Evolutionary conservation across 1,140 invertebrate genomes (phyloP).

Genomic region (Anastatus disparis): DNA sequence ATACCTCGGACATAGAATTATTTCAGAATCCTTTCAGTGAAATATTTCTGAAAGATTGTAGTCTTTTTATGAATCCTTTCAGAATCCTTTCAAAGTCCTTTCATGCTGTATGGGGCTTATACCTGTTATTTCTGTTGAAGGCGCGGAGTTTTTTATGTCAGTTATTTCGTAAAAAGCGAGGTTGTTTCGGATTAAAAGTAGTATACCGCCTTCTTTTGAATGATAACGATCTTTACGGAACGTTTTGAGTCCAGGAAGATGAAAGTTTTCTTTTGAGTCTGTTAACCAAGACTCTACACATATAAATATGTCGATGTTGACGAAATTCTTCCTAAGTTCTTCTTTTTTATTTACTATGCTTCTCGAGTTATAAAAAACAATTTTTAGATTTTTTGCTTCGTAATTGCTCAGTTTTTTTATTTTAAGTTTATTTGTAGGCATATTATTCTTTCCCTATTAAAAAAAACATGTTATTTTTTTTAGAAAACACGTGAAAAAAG

Average conservation of each 20-base stretch:
- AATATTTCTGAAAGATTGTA: no score
- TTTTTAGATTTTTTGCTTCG: neutral
- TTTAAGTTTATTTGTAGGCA: neutral
- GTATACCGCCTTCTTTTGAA: neutral
- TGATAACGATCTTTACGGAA: neutral
- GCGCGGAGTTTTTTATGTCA: no score
- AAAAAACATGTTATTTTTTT: no score
- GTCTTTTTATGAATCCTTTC: no score
- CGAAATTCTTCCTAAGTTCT: neutral
- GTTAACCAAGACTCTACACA: constrained; percentile 4
- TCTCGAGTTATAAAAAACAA: neutral
- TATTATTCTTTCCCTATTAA: no score
- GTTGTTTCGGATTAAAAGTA: constrained; percentile 1
- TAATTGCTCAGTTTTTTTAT: neutral
- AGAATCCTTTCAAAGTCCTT: no score
- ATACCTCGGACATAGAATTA: no score
- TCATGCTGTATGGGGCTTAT: no score
- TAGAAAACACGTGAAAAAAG: no score
- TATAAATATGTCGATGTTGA: neutral
- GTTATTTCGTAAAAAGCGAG: constrained; percentile 1
- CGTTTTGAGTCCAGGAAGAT: neutral
- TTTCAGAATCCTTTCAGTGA: no score
- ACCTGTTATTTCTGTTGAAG: no score
- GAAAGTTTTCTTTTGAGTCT: neutral
- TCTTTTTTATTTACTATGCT: neutral